Percentiles rank a stretch among this genome's conserved stretches.
Conservation (phyloP, 2,888 invertebrate genomes). For the Luperina nickerlii region DNA sequence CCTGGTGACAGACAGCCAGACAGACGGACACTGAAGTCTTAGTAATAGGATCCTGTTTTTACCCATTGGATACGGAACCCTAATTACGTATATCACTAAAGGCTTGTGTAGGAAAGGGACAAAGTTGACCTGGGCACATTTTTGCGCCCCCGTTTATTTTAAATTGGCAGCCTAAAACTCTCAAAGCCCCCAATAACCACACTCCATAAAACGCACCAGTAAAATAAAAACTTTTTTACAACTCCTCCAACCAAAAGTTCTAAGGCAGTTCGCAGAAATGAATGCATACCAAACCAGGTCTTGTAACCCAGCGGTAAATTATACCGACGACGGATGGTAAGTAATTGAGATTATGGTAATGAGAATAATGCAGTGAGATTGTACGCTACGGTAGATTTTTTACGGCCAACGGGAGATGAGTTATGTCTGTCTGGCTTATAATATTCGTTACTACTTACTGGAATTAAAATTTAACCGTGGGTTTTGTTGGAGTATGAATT, state of each 20-base stretch:
- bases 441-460: slow-evolving; percentile 63
- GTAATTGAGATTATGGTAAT: slow-evolving; percentile 77
- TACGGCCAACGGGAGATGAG: slow-evolving; percentile 68
- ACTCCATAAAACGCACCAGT: slow-evolving; percentile 46
- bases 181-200: slow-evolving; percentile 38
- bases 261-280: slow-evolving; percentile 47
- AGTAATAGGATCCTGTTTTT: too few species aligned
- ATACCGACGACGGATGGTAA: slow-evolving; percentile 66
- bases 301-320: slow-evolving; percentile 59
- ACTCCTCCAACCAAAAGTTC: slow-evolving; percentile 22
- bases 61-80: too few species aligned
- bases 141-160: slow-evolving; percentile 10
- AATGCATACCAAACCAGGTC: slow-evolving; percentile 60
- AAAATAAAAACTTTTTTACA: slow-evolving; percentile 60
- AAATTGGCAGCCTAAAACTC: slow-evolving; percentile 30
- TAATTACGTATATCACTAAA: background rate
- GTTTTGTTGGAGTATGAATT: slow-evolving; percentile 44
- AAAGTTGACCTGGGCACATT: slow-evolving; percentile 5
- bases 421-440: slow-evolving; percentile 60
- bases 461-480: slow-evolving; percentile 64
- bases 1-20: too few species aligned
- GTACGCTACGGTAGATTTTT: slow-evolving; percentile 68
- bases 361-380: slow-evolving; percentile 65
- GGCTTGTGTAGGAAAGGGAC: background rate
- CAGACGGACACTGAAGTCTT: too few species aligned